A percentile compares a stretch with the other conserved stretches of the same genome.
Conservation (phyloP, 2,888 invertebrate species). For the Malacosoma neustria region DNA sequence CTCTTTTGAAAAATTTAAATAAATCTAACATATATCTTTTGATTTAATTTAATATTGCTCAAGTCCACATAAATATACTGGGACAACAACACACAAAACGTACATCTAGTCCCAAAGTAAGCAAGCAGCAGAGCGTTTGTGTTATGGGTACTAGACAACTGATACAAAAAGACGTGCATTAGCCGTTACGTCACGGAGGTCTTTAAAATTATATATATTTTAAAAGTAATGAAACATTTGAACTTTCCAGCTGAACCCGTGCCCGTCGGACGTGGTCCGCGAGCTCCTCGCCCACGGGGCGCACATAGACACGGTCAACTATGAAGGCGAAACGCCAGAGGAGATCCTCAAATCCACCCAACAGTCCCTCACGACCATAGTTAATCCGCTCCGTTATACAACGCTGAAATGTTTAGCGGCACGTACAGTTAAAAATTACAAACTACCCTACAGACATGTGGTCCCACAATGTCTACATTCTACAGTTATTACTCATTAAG, state of each 20-base stretch:
- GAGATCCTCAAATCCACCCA: slow-evolving; percentile 74
- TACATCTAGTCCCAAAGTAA: too few relatives aligned
- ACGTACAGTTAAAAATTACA: slow-evolving; percentile 82
- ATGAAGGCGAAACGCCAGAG: slow-evolving; percentile 84
- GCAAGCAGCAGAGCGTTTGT: too few relatives aligned
- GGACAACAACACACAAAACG: too few relatives aligned
- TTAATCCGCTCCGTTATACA: slow-evolving; percentile 85
- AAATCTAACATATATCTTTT: too few relatives aligned
- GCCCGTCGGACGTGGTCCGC: slow-evolving; percentile 81
- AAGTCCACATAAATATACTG: too few relatives aligned
- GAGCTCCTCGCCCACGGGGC: slow-evolving; percentile 87
- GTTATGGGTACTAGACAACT: too few relatives aligned
- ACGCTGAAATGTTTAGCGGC: slow-evolving; percentile 92
- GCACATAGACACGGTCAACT: slow-evolving; percentile 88
- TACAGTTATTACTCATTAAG: slow-evolving; percentile 61
- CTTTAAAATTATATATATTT: too few relatives aligned
- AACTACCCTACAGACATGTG: slow-evolving; percentile 76
- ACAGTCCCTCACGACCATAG: slow-evolving; percentile 77
- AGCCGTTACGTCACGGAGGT: too few relatives aligned
- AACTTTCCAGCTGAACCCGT: slow-evolving; percentile 67
- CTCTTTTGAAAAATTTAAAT: too few relatives aligned
- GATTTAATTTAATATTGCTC: too few relatives aligned
- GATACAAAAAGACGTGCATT: too few relatives aligned
- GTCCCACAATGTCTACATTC: slow-evolving; percentile 71
- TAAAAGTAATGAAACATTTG: too few relatives aligned